These are phyloP conservation scores for Gerris lacustris DNA, from an alignment of 2,888 invertebrate genomes.

Conservation along the genomic window DNA sequence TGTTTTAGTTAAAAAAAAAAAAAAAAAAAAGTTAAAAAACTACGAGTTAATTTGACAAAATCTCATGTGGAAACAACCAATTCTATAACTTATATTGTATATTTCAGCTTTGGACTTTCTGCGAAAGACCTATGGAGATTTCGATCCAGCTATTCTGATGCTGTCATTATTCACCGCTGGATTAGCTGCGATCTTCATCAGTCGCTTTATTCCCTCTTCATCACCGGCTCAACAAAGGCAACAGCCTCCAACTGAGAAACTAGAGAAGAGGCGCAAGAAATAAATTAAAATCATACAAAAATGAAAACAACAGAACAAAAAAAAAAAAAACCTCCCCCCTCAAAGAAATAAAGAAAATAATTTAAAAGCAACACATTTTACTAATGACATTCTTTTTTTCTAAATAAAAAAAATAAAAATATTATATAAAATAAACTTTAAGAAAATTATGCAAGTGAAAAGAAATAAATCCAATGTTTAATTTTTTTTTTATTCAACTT, in stretches of 20 bases:
- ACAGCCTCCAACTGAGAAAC: slow-evolving; percentile 10
- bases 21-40: too few relatives aligned
- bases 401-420: background rate
- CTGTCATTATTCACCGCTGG: slow-evolving; percentile 47
- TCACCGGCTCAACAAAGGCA: slow-evolving; percentile 1
- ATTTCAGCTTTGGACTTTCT: slow-evolving; percentile 39
- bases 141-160: slow-evolving; percentile 44
- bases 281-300: background rate
- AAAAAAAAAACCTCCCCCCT: background rate
- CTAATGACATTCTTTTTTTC: background rate
- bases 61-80: too few relatives aligned
- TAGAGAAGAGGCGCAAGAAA: background rate
- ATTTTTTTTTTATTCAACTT: background rate
- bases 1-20: too few relatives aligned
- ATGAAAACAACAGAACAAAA: background rate
- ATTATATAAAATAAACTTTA: too few relatives aligned
- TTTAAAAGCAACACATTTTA: background rate
- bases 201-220: background rate
- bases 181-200: slow-evolving; percentile 42
- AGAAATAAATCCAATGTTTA: background rate
- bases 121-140: slow-evolving; percentile 38
- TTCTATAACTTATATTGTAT: background rate
- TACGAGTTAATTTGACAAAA: too few relatives aligned
- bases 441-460: background rate
- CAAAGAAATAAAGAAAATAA: background rate